Evolutionary conservation across 2,113 vertebrate species (phyloP).

Genomic region (Etia nguti): DNA sequence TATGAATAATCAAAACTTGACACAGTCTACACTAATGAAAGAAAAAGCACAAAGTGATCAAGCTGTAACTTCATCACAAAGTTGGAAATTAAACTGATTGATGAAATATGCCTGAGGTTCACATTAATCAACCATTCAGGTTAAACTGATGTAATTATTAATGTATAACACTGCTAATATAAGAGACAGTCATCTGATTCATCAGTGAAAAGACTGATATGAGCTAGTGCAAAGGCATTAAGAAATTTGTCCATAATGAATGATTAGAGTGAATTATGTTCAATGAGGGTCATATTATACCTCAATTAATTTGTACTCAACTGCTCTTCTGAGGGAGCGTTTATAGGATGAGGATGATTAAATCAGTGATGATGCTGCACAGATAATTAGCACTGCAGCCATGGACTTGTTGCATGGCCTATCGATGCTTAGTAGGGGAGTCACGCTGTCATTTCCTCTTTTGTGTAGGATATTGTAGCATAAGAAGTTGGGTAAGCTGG

Average conservation of each 20-base stretch:
- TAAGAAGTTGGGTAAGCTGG: not conserved
- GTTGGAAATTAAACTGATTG: not conserved
- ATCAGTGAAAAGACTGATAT: not conserved
- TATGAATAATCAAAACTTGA: not conserved
- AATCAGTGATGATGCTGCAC: not conserved
- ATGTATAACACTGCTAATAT: not conserved
- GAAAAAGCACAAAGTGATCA: not conserved
- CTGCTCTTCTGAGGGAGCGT: slow-evolving; percentile 14
- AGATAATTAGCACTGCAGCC: slow-evolving; percentile 3
- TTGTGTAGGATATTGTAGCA: not conserved
- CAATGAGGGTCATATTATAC: not conserved
- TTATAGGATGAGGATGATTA: slow-evolving; percentile 13
- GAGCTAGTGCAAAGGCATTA: not conserved
- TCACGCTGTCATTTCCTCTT: not conserved
- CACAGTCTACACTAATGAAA: not conserved
- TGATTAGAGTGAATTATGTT: slow-evolving; percentile 12
- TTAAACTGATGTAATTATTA: not conserved
- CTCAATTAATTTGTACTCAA: slow-evolving; percentile 16
- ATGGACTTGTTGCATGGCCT: not conserved
- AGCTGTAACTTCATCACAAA: not conserved
- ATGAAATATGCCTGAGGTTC: rapidly evolving
- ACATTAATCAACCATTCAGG: not conserved
- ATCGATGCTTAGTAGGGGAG: not conserved
- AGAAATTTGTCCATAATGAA: not conserved
- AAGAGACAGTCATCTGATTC: not conserved